Evolutionary conservation across 2,113 vertebrate genomes (phyloP).

Genomic region (Ptyas mucosa): DNA sequence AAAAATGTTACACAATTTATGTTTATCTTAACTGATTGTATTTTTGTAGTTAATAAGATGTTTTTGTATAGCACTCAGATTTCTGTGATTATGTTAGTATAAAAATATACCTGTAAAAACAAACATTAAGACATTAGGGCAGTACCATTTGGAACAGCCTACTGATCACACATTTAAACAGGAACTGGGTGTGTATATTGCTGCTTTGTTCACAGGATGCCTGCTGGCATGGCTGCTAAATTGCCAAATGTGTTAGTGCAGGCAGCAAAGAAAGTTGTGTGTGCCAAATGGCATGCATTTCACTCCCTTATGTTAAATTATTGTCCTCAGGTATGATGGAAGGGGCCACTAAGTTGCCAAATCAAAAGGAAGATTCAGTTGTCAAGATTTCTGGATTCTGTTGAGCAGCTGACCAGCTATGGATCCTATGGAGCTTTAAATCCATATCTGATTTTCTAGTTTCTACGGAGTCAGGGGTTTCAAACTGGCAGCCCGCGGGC

Average conservation of each 20-base stretch:
- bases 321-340: not conserved
- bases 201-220: not conserved
- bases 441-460: not conserved
- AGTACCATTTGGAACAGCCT: not conserved
- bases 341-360: not conserved
- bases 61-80: not conserved
- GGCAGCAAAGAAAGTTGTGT: not conserved
- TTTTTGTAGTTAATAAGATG: not conserved
- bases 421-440: not conserved
- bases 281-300: not conserved
- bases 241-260: not conserved
- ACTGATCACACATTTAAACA: not conserved
- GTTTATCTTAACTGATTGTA: not conserved
- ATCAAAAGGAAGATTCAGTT: not conserved
- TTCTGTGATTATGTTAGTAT: not conserved
- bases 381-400: not conserved
- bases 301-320: not conserved
- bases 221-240: not conserved
- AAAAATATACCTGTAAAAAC: not conserved
- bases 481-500: no score
- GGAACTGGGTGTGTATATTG: not conserved
- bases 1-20: not conserved
- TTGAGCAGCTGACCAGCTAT: not conserved
- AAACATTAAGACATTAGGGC: not conserved
- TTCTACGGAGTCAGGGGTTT: not conserved